phyloP scores from a whole-genome alignment of 2,888 invertebrate genomes.

The Lordiphosa fenestrarum region DNA sequence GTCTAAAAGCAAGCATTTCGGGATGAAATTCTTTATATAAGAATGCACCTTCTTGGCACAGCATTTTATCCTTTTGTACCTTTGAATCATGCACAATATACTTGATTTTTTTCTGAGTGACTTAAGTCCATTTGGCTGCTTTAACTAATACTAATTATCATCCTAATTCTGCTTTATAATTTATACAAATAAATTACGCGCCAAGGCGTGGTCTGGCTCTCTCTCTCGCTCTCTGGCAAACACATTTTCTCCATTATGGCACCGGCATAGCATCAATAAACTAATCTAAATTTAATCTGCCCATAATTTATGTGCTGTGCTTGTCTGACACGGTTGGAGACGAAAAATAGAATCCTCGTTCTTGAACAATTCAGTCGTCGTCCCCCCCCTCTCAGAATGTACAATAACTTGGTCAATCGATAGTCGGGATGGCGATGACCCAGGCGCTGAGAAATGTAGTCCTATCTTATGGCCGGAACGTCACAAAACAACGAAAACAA shows the following conservation, averaged over 20 bases:
- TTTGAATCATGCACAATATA: too few species aligned
- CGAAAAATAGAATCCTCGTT: conserved; percentile 26
- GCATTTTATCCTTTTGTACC: too few species aligned
- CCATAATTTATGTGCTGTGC: conserved; percentile 36
- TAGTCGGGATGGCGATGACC: conserved; percentile 42
- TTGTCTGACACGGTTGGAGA: background rate
- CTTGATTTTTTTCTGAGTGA: too few species aligned
- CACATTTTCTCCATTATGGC: conserved; percentile 7
- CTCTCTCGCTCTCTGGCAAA: conserved; percentile 21
- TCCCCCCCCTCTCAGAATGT: conserved; percentile 19
- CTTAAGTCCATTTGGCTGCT: too few species aligned
- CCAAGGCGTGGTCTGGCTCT: background rate
- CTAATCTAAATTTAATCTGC: conserved; percentile 35
- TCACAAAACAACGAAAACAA: conserved; percentile 32
- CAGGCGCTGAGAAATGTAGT: conserved; percentile 23
- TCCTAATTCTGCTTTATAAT: background rate
- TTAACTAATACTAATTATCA: too few species aligned
- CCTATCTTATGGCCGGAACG: conserved; percentile 15
- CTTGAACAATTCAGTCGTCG: conserved; percentile 24
- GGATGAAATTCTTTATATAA: too few species aligned
- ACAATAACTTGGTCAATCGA: conserved; percentile 58
- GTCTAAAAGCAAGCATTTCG: too few species aligned
- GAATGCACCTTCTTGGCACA: too few species aligned
- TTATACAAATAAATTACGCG: conserved; percentile 1
- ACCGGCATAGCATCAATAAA: conserved; percentile 5